Base-by-base conservation (phyloP, 2,113 vertebrate species). In the Mesembrinibis cayennensis region DNA sequence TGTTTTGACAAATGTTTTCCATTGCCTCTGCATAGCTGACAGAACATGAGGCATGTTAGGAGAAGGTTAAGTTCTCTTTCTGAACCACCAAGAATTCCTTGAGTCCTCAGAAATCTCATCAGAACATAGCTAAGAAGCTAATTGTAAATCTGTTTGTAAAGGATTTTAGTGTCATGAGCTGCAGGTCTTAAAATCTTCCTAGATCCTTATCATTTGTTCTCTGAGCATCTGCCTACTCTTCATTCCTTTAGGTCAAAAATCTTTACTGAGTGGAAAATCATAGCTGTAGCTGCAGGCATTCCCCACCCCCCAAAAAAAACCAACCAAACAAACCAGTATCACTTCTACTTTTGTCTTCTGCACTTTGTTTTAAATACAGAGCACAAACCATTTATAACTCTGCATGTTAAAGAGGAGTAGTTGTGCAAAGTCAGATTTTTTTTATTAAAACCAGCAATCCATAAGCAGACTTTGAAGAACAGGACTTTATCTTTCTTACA, bases 1-100 rank as follows among this genome's bases (percentile, higher is more conserved):
- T 95, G 74, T 95, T 96, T 90, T 89, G 82, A 94, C 74, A 96
- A 90, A 95, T 87, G 85, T 93, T 96, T 97, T 85, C 85, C 77
- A 96, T 93, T 94, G 82, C 85, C 84, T 88, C 56, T 63, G 76
- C 88, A 81, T 77, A 85, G 83, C 47, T 79, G 79, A 90, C 49
- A 87, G 82, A 96, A 74, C 71, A 82, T 2, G 8, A 89, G 49
- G 63, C 32, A 29, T 61, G 62, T 73, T 89, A 82, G 45, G 25
- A 82, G 49, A 90, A 90, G 50, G 44, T 90, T 47, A 89, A 66
- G 17, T 34, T 92, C 67, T 72, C 63, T 56, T 86, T 78, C 76
- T 74, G 88, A 92, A 25, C 55, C 56, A 69, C n/a, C 56, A 71
- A n/a, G 63, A 83, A 92, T 76, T 78, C 19, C 73, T 34, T 10